Evolutionary conservation across 2,888 invertebrate species (phyloP).

Genomic region (Hemaris fuciformis): DNA sequence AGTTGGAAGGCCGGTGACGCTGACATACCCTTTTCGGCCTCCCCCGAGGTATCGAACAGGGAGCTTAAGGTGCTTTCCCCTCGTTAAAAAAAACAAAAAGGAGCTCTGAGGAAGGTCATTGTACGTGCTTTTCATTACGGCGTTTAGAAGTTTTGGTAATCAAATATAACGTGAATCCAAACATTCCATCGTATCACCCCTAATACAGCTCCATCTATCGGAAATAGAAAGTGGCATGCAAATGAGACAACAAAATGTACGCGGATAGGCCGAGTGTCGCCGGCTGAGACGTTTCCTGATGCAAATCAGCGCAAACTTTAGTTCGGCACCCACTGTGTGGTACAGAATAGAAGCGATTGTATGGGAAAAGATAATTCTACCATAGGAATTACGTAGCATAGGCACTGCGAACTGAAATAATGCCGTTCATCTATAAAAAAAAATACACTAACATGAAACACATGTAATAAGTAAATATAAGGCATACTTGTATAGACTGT

Average conservation of each 20-base stretch:
- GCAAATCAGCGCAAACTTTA: slow-evolving; percentile 46
- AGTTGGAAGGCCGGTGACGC: no score
- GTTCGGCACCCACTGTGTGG: slow-evolving; percentile 17
- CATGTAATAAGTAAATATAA: no score
- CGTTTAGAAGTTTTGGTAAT: background rate
- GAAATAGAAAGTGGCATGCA: slow-evolving; percentile 71
- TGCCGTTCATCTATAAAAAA: no score
- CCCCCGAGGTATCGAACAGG: no score
- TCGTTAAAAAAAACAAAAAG: no score
- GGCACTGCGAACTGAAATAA: no score
- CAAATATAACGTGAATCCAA: background rate
- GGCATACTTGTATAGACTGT: no score
- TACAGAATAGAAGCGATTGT: slow-evolving; percentile 19
- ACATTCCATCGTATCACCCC: background rate
- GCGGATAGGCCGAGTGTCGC: slow-evolving; percentile 41
- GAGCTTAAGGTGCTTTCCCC: no score
- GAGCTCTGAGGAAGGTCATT: no score
- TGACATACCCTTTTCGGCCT: no score
- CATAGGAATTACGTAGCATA: background rate
- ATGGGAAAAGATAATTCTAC: background rate
- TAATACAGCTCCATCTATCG: slow-evolving; percentile 57
- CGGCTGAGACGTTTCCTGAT: slow-evolving; percentile 49
- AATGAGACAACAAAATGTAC: slow-evolving; percentile 55
- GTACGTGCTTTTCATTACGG: no score
- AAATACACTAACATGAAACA: no score